Evolutionary conservation across 1,140 invertebrate genomes (phyloP).

Genomic region (Eriocheir sinensis): DNA sequence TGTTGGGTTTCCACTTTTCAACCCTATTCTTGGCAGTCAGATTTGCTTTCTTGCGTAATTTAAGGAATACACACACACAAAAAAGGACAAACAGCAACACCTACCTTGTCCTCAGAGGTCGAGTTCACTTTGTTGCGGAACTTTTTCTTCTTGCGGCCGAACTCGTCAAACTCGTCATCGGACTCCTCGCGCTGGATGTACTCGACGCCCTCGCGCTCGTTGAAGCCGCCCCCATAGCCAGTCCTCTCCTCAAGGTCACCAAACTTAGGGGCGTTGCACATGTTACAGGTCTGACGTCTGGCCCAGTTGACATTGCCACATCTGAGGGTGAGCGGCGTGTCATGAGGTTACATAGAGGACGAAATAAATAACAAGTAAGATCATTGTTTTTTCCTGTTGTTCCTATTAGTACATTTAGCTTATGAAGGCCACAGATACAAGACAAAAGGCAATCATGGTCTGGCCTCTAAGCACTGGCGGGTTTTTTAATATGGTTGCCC

Average conservation of each 20-base stretch:
- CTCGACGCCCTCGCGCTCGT: slow-evolving; percentile 95
- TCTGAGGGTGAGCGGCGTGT: slow-evolving; percentile 81
- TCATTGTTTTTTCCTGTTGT: no score
- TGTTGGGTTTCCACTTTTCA: no score
- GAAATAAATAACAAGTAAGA: no score
- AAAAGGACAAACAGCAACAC: background rate
- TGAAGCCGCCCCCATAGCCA: slow-evolving; percentile 87
- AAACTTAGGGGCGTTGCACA: slow-evolving; percentile 99
- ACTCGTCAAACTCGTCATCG: slow-evolving; percentile 96
- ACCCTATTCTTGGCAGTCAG: no score
- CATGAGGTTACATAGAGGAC: background rate
- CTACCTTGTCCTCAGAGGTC: slow-evolving; percentile 81
- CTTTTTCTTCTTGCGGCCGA: slow-evolving; percentile 94
- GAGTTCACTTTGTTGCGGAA: slow-evolving; percentile 82
- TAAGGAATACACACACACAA: background rate
- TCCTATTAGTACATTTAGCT: no score
- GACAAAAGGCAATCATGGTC: no score
- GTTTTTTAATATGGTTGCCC: no score
- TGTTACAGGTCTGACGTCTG: slow-evolving; percentile 96
- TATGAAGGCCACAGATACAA: no score
- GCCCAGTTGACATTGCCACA: slow-evolving; percentile 99
- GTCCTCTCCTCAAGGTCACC: slow-evolving; percentile 91
- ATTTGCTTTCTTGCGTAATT: no score
- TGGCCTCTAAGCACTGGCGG: no score
- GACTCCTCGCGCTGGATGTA: slow-evolving; percentile 94